A percentile compares a stretch with the other conserved stretches of the same genome.
Evolutionary conservation across 2,113 vertebrate genomes (phyloP).

Genomic region (Tautogolabrus adspersus): DNA sequence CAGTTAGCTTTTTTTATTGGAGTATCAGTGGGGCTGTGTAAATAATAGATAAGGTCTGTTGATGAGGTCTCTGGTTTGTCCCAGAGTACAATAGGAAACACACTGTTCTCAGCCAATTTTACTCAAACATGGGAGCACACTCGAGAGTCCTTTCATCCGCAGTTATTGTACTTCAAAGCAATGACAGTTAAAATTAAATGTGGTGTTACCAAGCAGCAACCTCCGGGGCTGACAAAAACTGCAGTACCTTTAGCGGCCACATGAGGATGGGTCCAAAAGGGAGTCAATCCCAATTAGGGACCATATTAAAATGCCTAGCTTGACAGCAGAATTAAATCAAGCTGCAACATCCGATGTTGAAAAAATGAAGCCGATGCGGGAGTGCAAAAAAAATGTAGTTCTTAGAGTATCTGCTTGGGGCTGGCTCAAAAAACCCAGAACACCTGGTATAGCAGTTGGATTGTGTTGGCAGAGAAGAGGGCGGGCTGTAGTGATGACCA

Average conservation of each 20-base stretch:
- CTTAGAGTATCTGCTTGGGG: no score
- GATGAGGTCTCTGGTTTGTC: slow-evolving; percentile 45
- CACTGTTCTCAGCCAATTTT: slow-evolving; percentile 48
- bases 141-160: slow-evolving; percentile 59
- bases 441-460: no score
- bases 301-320: no score
- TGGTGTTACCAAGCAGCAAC: slow-evolving; percentile 6
- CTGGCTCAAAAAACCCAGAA: no score
- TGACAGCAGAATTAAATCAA: no score
- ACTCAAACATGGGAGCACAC: slow-evolving; percentile 57
- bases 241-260: not conserved
- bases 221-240: not conserved
- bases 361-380: no score
- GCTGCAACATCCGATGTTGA: no score
- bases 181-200: slow-evolving; percentile 67
- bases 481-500: no score
- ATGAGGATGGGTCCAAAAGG: not conserved
- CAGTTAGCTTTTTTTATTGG: slow-evolving; percentile 59
- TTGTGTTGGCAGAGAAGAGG: no score
- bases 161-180: slow-evolving; percentile 70
- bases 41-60: slow-evolving; percentile 67
- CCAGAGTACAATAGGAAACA: slow-evolving; percentile 49
- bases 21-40: slow-evolving; percentile 55
- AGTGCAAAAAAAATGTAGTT: no score
- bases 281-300: no score